Conservation (phyloP, 1,140 invertebrate genomes). For the Contarinia nasturtii region DNA sequence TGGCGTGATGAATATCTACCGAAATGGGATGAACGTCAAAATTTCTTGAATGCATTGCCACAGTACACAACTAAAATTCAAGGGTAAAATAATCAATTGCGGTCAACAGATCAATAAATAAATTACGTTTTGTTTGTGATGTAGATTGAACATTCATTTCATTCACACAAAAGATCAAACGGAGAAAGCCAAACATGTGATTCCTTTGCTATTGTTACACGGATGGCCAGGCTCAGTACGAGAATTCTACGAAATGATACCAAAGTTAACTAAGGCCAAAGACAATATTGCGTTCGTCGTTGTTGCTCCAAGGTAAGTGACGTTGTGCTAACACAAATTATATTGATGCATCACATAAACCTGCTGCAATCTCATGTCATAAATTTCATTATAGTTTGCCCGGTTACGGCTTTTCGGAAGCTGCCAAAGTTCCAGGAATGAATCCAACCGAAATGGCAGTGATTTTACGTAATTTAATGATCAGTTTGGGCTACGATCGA, state of each 20-base stretch:
- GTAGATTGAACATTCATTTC: slow-evolving; percentile 54
- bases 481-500: slow-evolving; percentile 47
- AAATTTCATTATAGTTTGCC: no score
- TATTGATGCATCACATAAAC: no score
- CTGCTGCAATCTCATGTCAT: no score
- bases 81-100: slow-evolving; percentile 30
- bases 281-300: slow-evolving; percentile 54
- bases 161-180: slow-evolving; percentile 39
- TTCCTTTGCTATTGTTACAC: slow-evolving; percentile 55
- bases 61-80: slow-evolving; percentile 55
- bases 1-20: slow-evolving; percentile 52
- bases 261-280: slow-evolving; percentile 34
- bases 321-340: no score
- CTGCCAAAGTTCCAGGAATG: slow-evolving; percentile 37
- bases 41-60: slow-evolving; percentile 43
- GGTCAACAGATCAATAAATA: neutral
- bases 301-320: slow-evolving; percentile 55
- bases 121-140: neutral
- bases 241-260: slow-evolving; percentile 68
- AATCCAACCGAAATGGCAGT: slow-evolving; percentile 41
- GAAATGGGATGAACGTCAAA: slow-evolving; percentile 43
- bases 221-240: slow-evolving; percentile 81
- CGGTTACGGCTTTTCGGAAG: slow-evolving; percentile 54
- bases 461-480: slow-evolving; percentile 68
- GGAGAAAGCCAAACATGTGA: slow-evolving; percentile 17